These are phyloP conservation scores for Nothoprocta perdicaria DNA, from an alignment of 2,113 vertebrate genomes.

Conservation along the genomic window DNA sequence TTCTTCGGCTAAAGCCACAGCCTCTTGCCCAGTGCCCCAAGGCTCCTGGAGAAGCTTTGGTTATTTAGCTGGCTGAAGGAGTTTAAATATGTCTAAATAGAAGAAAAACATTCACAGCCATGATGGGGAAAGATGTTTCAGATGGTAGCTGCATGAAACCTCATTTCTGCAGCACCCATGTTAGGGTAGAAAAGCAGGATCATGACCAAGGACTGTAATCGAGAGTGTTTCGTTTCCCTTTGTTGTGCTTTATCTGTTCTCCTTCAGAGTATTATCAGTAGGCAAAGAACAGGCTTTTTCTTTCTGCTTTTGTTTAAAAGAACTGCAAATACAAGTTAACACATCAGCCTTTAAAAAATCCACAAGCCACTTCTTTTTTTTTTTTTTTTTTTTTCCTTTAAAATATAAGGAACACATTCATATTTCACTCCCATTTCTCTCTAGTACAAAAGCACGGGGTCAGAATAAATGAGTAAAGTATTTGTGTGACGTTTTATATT, in stretches of 20 bases:
- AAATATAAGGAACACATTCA: slow-evolving; percentile 48
- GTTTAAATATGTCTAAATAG: neutral
- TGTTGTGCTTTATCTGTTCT: neutral
- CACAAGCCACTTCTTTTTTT: slow-evolving; percentile 38
- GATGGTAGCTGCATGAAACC: neutral
- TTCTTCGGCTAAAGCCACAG: neutral
- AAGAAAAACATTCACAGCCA: too few species aligned
- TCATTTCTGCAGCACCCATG: neutral
- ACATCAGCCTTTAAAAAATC: slow-evolving; percentile 47
- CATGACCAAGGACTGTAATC: neutral
- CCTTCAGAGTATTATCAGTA: neutral
- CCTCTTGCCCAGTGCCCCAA: neutral
- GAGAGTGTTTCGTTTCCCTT: neutral
- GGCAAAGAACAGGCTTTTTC: neutral
- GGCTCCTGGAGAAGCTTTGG: neutral
- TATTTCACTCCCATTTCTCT: slow-evolving; percentile 50
- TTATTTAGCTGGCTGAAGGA: neutral
- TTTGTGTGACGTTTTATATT: slow-evolving; percentile 66
- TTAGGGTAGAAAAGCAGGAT: neutral
- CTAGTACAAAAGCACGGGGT: slow-evolving; percentile 37
- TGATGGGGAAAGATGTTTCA: neutral
- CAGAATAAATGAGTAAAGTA: slow-evolving; percentile 64
- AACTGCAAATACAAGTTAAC: slow-evolving; percentile 10
- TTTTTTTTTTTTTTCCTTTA: slow-evolving; percentile 51
- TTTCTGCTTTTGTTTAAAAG: slow-evolving; percentile 1